A percentile compares a stretch with the other conserved stretches of the same genome.
These are phyloP conservation scores for Oxycera nigricornis DNA, from an alignment of 2,888 invertebrate species.

Conservation along the genomic window DNA sequence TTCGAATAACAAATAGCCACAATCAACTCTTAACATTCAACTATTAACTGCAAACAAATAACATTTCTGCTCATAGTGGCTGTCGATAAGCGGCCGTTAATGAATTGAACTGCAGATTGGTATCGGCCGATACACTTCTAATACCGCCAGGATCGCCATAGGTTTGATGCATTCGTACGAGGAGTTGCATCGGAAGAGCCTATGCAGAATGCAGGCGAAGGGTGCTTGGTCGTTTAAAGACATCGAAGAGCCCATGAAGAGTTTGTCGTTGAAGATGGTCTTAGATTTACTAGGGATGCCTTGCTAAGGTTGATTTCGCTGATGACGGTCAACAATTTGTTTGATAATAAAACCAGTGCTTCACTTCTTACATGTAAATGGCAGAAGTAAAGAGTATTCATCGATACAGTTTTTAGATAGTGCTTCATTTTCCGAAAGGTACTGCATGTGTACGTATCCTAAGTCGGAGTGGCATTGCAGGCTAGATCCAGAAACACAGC, in stretches of 20 bases:
- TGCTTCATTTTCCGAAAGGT: too few relatives aligned
- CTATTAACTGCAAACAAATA: conserved; percentile 39
- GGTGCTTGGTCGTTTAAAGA: too few relatives aligned
- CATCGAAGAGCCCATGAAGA: too few relatives aligned
- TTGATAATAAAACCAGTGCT: too few relatives aligned
- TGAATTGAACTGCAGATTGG: conserved; percentile 35
- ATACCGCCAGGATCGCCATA: conserved; percentile 21
- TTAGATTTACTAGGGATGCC: too few relatives aligned
- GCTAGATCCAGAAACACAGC: background rate
- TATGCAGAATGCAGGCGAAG: background rate
- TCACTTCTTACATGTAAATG: too few relatives aligned
- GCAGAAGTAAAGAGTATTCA: too few relatives aligned
- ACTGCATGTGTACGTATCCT: background rate
- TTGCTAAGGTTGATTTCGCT: too few relatives aligned
- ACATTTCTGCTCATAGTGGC: conserved; percentile 30
- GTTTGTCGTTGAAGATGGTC: too few relatives aligned
- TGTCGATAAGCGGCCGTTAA: conserved; percentile 37
- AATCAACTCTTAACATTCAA: conserved; percentile 30
- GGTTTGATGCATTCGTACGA: background rate
- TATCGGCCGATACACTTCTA: conserved; percentile 31
- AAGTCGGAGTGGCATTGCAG: background rate
- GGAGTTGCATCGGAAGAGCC: background rate
- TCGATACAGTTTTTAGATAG: too few relatives aligned
- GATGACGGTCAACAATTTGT: too few relatives aligned
- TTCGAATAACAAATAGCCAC: conserved; percentile 39